phyloP scores from a whole-genome alignment of 2,797 vertebrate species.

The Harpagifer antarcticus region DNA sequence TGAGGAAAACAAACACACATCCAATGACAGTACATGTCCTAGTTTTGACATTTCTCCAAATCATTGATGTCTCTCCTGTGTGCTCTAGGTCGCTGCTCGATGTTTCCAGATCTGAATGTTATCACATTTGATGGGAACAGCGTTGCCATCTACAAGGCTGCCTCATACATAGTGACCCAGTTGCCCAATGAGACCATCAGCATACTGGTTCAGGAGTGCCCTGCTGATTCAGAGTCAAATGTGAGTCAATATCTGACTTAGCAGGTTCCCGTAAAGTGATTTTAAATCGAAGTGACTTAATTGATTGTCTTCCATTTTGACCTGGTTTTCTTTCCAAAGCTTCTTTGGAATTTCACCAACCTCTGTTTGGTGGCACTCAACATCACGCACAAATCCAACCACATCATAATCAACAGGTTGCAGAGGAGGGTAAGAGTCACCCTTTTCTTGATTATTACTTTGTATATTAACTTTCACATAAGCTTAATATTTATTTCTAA shows the following conservation, averaged over 20 bases:
- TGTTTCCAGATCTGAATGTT: slow-evolving; percentile 95
- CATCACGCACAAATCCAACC: slow-evolving; percentile 89
- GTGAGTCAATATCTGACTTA: slow-evolving; percentile 77
- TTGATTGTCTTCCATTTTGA: background rate
- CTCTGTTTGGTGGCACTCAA: slow-evolving; percentile 92
- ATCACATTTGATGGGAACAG: slow-evolving; percentile 95
- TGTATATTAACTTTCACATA: background rate
- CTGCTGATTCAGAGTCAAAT: slow-evolving; percentile 76
- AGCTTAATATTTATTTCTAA: background rate
- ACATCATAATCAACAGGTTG: slow-evolving; percentile 90
- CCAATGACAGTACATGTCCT: background rate
- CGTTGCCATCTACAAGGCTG: slow-evolving; percentile 92
- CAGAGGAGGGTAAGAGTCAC: slow-evolving; percentile 89
- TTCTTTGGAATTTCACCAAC: slow-evolving; percentile 89
- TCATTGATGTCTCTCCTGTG: background rate
- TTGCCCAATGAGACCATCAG: slow-evolving; percentile 90
- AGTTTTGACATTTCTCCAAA: background rate
- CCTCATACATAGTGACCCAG: slow-evolving; percentile 90
- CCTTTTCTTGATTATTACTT: background rate
- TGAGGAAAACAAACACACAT: slow-evolving; percentile 77
- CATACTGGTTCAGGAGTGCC: slow-evolving; percentile 90
- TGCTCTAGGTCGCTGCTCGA: slow-evolving; percentile 91
- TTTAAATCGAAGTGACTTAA: background rate
- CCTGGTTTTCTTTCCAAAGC: slow-evolving; percentile 76
- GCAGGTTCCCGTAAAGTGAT: rapidly evolving